Evolutionary conservation across 2,888 invertebrate genomes (phyloP).

Genomic region (Tridacna crocea): DNA sequence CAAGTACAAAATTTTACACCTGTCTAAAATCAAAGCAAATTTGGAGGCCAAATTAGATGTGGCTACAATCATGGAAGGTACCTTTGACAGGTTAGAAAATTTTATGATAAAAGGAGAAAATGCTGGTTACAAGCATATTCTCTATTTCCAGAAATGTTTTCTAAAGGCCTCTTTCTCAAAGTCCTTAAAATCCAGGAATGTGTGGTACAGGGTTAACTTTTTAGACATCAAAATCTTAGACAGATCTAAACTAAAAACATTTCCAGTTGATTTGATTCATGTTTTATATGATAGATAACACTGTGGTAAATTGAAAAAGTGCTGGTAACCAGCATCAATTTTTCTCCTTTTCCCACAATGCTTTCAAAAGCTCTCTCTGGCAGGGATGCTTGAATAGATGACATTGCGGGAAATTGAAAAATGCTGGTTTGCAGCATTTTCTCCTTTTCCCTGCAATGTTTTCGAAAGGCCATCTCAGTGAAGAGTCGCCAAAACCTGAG

Average conservation of each 20-base stretch:
- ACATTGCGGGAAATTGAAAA: too few relatives aligned
- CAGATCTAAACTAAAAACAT: too few relatives aligned
- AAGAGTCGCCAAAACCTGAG: not conserved
- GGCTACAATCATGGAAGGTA: not conserved
- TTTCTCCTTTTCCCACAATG: conserved; percentile 1
- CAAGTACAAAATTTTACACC: not conserved
- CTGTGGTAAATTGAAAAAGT: too few relatives aligned
- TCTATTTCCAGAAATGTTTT: too few relatives aligned
- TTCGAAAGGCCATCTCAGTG: not conserved
- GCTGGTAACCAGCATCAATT: not conserved
- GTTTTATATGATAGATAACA: too few relatives aligned
- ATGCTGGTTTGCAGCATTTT: not conserved
- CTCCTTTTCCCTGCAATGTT: not conserved
- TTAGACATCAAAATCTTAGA: too few relatives aligned
- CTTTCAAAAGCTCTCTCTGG: not conserved
- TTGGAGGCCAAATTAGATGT: not conserved
- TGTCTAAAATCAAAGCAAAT: not conserved
- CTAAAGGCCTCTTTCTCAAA: too few relatives aligned
- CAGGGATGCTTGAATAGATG: too few relatives aligned
- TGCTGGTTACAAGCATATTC: not conserved
- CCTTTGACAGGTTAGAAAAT: not conserved
- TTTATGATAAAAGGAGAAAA: conserved; percentile 1
- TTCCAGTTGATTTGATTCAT: too few relatives aligned
- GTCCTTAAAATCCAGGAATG: not conserved
- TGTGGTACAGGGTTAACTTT: too few relatives aligned